Conservation (phyloP, 2,113 vertebrate genomes). For the Odocoileus virginianus region DNA sequence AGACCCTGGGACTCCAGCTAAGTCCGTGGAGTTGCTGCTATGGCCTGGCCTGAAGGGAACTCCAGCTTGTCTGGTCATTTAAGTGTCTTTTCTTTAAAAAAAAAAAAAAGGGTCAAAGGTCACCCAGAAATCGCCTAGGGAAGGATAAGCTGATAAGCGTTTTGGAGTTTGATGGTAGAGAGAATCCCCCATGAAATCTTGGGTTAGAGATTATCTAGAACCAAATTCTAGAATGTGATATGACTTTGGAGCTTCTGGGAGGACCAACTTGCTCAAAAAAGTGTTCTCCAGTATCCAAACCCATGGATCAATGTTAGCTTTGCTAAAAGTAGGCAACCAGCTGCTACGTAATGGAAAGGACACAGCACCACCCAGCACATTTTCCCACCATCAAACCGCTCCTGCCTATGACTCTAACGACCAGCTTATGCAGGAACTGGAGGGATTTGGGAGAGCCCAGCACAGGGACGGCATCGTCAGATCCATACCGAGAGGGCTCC, state of each 20-base stretch:
- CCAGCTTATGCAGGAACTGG: background rate
- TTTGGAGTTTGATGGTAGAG: background rate
- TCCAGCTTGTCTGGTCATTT: background rate
- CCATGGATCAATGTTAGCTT: background rate
- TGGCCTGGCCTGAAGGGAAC: background rate
- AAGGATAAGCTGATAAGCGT: background rate
- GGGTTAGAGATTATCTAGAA: background rate
- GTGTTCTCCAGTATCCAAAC: background rate
- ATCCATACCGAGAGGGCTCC: background rate
- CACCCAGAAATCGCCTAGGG: background rate
- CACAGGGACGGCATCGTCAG: background rate
- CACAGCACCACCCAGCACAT: rapidly evolving
- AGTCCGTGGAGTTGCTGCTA: background rate
- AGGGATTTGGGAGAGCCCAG: background rate
- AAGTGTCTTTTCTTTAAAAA: background rate
- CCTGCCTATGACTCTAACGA: background rate
- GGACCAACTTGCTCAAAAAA: background rate
- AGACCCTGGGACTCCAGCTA: background rate
- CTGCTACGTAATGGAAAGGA: background rate
- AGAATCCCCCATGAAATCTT: background rate
- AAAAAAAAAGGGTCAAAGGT: background rate
- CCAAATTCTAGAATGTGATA: background rate
- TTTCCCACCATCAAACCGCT: background rate
- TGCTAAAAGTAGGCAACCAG: background rate
- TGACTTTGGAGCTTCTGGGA: background rate